Evolutionary conservation across 2,113 vertebrate species (phyloP).

Genomic region (Morone saxatilis): DNA sequence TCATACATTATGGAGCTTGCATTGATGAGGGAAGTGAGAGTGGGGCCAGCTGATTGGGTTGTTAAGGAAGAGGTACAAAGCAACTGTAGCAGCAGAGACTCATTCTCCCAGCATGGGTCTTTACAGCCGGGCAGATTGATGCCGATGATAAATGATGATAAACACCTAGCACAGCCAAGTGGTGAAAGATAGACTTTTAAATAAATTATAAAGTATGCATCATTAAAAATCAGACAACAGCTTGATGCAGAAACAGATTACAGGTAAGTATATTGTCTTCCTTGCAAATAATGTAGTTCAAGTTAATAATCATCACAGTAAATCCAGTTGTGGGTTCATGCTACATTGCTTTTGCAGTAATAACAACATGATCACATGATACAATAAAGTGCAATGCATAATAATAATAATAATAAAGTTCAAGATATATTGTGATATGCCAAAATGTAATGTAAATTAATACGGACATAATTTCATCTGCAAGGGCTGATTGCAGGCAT

Average conservation of each 20-base stretch:
- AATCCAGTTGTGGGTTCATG: slow-evolving; percentile 71
- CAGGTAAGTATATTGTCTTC: slow-evolving; percentile 68
- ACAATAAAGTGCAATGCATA: slow-evolving; percentile 59
- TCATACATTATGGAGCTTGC: slow-evolving; percentile 77
- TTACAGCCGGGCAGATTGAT: slow-evolving; percentile 71
- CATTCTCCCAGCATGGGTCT: slow-evolving; percentile 73
- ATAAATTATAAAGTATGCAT: slow-evolving; percentile 77
- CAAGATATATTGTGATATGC: slow-evolving; percentile 62
- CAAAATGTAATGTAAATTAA: slow-evolving; percentile 63
- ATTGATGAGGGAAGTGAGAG: slow-evolving; percentile 80
- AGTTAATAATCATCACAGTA: slow-evolving; percentile 76
- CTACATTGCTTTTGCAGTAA: slow-evolving; percentile 60
- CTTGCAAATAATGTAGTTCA: slow-evolving; percentile 52
- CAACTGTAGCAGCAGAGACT: slow-evolving; percentile 72
- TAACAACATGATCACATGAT: slow-evolving; percentile 65
- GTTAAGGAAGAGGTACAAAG: slow-evolving; percentile 74
- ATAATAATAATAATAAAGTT: slow-evolving; percentile 52
- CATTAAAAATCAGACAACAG: slow-evolving; percentile 74
- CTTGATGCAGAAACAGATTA: slow-evolving; percentile 65
- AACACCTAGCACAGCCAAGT: slow-evolving; percentile 64
- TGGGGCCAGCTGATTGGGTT: slow-evolving; percentile 75
- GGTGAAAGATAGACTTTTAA: slow-evolving; percentile 76
- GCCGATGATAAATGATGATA: slow-evolving; percentile 78
- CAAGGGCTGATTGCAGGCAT: slow-evolving; percentile 61
- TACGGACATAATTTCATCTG: slow-evolving; percentile 55